Percentiles rank a stretch among this genome's conserved stretches.
Evolutionary conservation across 1,140 invertebrate genomes (phyloP).

Genomic region (Coptotermes formosanus): DNA sequence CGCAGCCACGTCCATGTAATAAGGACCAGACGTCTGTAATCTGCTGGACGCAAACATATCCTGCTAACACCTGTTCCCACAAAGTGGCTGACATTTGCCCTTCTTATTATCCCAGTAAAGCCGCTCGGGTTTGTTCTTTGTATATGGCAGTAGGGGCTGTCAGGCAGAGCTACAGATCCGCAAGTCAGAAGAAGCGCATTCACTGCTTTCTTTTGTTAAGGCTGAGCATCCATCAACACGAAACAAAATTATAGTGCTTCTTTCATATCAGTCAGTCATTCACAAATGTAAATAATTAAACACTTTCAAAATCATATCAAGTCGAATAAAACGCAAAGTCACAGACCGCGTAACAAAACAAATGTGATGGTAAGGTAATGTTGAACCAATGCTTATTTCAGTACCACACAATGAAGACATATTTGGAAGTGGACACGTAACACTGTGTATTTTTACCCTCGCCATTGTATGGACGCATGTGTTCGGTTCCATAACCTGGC

Average conservation of each 20-base stretch:
- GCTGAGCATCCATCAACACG: background rate
- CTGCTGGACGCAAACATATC: background rate
- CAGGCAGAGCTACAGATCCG: background rate
- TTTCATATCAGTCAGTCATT: background rate
- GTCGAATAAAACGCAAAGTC: no score
- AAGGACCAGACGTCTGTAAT: conserved; percentile 9
- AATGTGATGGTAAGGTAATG: no score
- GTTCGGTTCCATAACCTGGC: no score
- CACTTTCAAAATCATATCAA: no score
- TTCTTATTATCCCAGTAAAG: background rate
- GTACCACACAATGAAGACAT: no score
- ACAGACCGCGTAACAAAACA: no score
- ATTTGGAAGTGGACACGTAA: no score
- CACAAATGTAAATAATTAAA: no score
- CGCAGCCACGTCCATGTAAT: background rate
- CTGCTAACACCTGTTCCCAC: background rate
- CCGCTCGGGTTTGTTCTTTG: background rate
- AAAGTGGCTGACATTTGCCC: background rate
- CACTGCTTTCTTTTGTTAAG: background rate
- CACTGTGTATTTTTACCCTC: no score
- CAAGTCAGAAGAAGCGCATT: background rate
- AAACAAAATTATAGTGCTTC: background rate
- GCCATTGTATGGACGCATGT: no score
- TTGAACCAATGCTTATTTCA: no score
- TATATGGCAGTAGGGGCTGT: background rate